Base-by-base conservation (phyloP, 1,140 invertebrate genomes). In the Agrypnia vestita region DNA sequence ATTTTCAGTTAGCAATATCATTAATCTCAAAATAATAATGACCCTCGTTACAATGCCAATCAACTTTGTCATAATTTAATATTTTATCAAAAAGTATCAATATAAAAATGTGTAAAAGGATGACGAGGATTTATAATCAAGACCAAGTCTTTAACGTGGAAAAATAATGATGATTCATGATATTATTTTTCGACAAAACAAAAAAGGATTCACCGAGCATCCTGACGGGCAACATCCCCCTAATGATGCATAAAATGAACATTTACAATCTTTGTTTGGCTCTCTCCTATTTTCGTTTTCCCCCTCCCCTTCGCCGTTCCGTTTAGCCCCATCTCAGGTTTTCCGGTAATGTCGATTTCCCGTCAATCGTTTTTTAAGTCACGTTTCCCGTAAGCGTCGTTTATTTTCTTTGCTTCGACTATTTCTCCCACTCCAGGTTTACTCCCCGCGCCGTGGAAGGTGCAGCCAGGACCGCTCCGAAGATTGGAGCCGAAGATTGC, bases 201-300 rank as follows among this genome's bases (percentile, higher is more conserved):
- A 35, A 35, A 35, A 35, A 35, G 25, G 25, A 47, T 69, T n/a
- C 44, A 35, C 35, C 15, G 12, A 25, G 64, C 44, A 69, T 17
- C 35, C 43, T 47, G 21, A 47, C 43, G 12, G 64, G 17, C 15
- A 69, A 15, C 43, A n/a, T 69, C 15, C 56, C 25, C 35, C 35
- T 73, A 79, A 79, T 73, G 78, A 73, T 73, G 78, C 72, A 75
- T 74, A 80, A 80, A 80, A 79, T 79, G 78, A 72, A 74, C 67
- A 79, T 79, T 79, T 61, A 55, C 78, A 59, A 80, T 74, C 72
- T 64, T 79, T 79, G 78, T 79, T 79, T 79, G 71, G 78, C 62
- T 51, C 76, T 53, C 56, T 79, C 17, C 15, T 35, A 35, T 35
- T 46, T 47, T n/a, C 49, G 47, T 25, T 35, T 25, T 12, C 49